These are phyloP conservation scores for Chlorops oryzae DNA, from an alignment of 1,140 invertebrate species.

Conservation along the genomic window DNA sequence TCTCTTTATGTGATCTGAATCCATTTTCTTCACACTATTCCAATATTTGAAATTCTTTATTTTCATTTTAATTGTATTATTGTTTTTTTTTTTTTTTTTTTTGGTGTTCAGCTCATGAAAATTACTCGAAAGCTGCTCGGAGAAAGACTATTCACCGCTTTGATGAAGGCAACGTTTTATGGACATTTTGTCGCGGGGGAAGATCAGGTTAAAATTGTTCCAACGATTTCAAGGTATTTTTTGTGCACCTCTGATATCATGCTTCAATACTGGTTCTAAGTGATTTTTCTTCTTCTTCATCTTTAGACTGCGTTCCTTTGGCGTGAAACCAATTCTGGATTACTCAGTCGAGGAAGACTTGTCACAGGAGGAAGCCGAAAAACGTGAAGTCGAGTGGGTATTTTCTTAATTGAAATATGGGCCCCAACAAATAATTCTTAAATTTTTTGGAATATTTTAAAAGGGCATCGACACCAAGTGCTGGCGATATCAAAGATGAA, in stretches of 20 bases:
- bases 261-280: background rate
- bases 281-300: constrained; percentile 21
- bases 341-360: constrained; percentile 98
- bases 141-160: constrained; percentile 63
- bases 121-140: constrained; percentile 67
- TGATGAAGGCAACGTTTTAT: constrained; percentile 88
- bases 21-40: no score
- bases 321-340: constrained; percentile 97
- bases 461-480: constrained; percentile 62
- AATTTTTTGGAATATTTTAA: background rate
- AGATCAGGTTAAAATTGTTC: constrained; percentile 47
- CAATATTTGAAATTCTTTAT: no score
- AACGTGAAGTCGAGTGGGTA: constrained; percentile 84
- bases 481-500: constrained; percentile 49
- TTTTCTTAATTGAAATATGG: no score
- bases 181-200: constrained; percentile 95
- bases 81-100: no score
- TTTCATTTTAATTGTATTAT: no score
- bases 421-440: background rate
- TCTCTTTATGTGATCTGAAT: no score
- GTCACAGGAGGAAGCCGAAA: constrained; percentile 79
- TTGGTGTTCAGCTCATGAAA: constrained; percentile 89
- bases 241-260: constrained; percentile 9
- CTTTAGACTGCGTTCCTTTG: constrained; percentile 82
- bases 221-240: constrained; percentile 46